Evolutionary conservation across 64 coral and sea anemone species (phyloP).

Genomic region (Montipora foliosa): DNA sequence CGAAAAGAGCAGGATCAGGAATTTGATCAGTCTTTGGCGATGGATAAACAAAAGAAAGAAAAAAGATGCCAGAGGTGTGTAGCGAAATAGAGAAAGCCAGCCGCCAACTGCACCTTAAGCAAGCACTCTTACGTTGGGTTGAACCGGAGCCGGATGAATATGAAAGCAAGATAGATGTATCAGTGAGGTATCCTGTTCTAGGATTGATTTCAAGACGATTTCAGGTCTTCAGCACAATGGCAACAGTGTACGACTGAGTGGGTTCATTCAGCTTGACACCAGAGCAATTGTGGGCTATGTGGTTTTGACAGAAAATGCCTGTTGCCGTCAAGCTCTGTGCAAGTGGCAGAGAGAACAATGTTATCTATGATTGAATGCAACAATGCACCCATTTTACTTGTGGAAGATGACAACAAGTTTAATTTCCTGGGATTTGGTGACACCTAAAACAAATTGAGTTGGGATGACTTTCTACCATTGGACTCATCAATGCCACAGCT

Average conservation of each 20-base stretch:
- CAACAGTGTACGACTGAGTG: background rate
- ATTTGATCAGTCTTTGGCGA: conserved; percentile 51
- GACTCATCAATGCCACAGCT: conserved; percentile 10
- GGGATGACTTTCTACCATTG: background rate
- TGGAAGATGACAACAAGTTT: background rate
- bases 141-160: background rate
- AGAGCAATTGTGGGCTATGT: background rate
- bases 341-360: background rate
- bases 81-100: background rate
- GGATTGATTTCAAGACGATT: background rate
- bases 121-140: background rate
- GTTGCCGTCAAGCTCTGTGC: background rate
- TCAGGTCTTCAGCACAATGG: background rate
- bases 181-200: background rate
- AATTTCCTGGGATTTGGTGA: conserved; percentile 11
- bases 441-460: background rate
- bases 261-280: background rate
- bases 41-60: conserved; percentile 39
- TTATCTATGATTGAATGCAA: background rate
- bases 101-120: background rate
- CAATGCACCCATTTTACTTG: background rate
- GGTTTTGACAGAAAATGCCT: background rate
- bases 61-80: background rate
- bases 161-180: background rate
- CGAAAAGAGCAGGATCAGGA: conserved; percentile 49